Percentiles rank a stretch among this genome's conserved stretches.
phyloP scores from a whole-genome alignment of 2,797 vertebrate species.

The Ibycter americanus region DNA sequence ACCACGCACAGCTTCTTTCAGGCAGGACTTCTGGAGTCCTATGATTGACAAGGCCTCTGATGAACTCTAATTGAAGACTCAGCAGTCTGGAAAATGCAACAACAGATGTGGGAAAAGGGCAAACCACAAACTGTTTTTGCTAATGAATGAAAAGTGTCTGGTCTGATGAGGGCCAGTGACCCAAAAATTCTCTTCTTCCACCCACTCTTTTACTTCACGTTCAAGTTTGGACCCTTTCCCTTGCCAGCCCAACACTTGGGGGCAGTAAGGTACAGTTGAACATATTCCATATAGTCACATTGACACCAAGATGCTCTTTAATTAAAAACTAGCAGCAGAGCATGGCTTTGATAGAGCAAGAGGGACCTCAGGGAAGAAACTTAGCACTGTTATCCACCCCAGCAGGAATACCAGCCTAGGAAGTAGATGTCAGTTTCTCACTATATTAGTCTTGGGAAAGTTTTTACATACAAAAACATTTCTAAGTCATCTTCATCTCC shows the following conservation, averaged over 20 bases:
- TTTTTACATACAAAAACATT: not conserved
- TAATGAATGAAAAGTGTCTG: constrained; percentile 59
- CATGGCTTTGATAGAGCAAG: not conserved
- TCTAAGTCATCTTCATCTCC: not conserved
- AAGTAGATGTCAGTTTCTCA: not conserved
- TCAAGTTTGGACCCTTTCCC: constrained; percentile 18
- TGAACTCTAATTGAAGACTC: constrained; percentile 73
- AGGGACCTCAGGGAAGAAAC: not conserved
- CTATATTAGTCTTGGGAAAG: not conserved
- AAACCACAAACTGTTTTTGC: constrained; percentile 13
- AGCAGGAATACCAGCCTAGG: not conserved
- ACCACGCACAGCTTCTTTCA: not conserved
- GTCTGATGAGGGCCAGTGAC: constrained; percentile 56
- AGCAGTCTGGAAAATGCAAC: constrained; percentile 39
- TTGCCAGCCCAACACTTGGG: constrained; percentile 16
- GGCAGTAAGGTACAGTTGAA: constrained; percentile 19
- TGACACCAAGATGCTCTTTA: not conserved
- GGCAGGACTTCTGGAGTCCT: not conserved
- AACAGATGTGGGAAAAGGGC: constrained; percentile 54
- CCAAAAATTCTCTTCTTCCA: constrained; percentile 22
- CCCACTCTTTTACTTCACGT: not conserved
- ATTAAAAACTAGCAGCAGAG: not conserved
- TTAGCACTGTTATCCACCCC: not conserved
- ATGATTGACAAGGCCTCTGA: constrained; percentile 77
- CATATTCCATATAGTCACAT: accelerated